Base-by-base conservation (phyloP, 30 jellyfish, hydroid and myxozoan genomes). In the Hydra vulgaris region DNA sequence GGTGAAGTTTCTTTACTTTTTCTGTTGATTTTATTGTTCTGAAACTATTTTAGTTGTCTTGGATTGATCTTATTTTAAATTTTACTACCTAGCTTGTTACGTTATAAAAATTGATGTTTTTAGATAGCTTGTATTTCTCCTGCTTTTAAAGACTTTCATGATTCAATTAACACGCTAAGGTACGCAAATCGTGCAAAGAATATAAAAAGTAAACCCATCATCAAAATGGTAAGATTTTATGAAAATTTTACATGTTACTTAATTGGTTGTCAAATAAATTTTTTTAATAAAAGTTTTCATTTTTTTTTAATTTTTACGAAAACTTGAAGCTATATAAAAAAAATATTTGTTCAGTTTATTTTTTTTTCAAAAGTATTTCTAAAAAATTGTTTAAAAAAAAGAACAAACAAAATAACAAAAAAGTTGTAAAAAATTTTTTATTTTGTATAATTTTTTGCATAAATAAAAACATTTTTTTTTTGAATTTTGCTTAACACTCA, bases 51-150 rank as follows among this genome's bases (percentile, higher is more conserved):
- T n/a, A n/a, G n/a, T n/a, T n/a, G n/a, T n/a, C n/a, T n/a, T n/a
- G n/a, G n/a, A n/a, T n/a, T n/a, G n/a, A n/a, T n/a, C n/a, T n/a
- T n/a, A n/a, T n/a, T n/a, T n/a, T n/a, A n/a, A n/a, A n/a, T n/a
- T 52, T 21, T 0, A n/a, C 23, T 25, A 21, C 15, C 23, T 19
- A 25, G 8, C 70, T 5, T 0, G 73, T 81, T 81, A n/a, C 18
- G n/a, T 17, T 17, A 5, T 40, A 40, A 5, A 3, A 40, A 40
- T 3, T 40, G 5, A 40, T 40, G 8, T 3, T 16, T 80, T 25
- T 78, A 94, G 99, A 87, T 94, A 23, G 99, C 99, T 20, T 94
- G 99, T 73, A 75, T 94, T 21, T 94, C 99, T 8, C 99, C 99
- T 26, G 85, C 99, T 0, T 74, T 93, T n/a, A 55, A 81, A 54